Percentiles rank a stretch among this genome's conserved stretches.
These are phyloP conservation scores for Actenoides hombroni DNA, from an alignment of 2,113 vertebrate species.

Conservation along the genomic window DNA sequence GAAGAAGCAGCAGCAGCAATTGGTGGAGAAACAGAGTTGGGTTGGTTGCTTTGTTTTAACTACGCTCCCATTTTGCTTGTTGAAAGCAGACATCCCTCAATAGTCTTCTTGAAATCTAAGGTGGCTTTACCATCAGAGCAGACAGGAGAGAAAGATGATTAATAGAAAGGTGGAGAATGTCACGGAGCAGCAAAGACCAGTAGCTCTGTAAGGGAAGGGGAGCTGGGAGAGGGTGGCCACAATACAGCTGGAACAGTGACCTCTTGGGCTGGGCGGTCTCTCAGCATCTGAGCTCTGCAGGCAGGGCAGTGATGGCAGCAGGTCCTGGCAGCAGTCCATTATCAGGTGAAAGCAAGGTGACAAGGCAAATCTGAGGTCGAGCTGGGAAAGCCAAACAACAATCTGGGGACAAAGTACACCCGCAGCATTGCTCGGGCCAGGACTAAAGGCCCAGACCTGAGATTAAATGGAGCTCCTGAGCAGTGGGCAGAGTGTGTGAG, in stretches of 20 bases:
- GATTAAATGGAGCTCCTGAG: background rate
- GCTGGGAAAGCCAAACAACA: background rate
- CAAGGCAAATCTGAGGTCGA: background rate
- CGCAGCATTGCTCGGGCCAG: background rate
- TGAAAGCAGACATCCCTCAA: background rate
- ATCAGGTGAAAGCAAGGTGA: background rate
- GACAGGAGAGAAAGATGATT: background rate
- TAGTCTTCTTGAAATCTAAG: background rate
- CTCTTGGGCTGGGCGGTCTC: background rate
- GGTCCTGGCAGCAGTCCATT: background rate
- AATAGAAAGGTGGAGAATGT: background rate
- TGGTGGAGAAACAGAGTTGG: slow-evolving; percentile 45
- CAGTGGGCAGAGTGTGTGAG: background rate
- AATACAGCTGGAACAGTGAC: rapidly evolving
- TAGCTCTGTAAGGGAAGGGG: background rate
- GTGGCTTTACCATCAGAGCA: background rate
- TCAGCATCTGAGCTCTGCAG: rapidly evolving
- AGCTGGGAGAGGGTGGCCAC: background rate
- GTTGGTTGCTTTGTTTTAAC: slow-evolving; percentile 45
- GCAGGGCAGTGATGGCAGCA: background rate
- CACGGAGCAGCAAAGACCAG: background rate
- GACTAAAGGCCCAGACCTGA: background rate
- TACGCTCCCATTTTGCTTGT: background rate
- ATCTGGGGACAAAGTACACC: background rate
- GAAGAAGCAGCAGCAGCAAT: slow-evolving; percentile 8